Conservation (phyloP, 1,140 invertebrate species). For the Matsumurasca onukii region DNA sequence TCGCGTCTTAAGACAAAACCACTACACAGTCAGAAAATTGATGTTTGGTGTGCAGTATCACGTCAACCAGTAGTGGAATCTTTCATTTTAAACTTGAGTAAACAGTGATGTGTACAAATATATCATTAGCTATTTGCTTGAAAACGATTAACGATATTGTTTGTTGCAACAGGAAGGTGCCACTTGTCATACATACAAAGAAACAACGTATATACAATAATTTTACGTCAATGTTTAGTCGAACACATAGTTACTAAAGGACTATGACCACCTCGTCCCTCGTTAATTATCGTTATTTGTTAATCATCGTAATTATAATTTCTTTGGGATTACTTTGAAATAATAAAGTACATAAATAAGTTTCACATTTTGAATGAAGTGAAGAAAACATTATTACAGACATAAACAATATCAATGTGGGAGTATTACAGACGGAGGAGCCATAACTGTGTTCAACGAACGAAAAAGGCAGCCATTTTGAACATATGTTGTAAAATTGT, state of each 20-base stretch:
- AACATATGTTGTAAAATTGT: too few species aligned
- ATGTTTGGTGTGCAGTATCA: slow-evolving; percentile 1
- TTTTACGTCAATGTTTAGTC: slow-evolving; percentile 1
- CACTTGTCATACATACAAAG: slow-evolving; percentile 4
- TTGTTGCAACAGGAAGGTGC: not conserved
- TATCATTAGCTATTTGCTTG: not conserved
- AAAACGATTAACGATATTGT: not conserved
- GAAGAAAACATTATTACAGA: too few species aligned
- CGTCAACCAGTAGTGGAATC: not conserved
- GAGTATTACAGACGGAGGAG: too few species aligned
- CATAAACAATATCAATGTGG: too few species aligned
- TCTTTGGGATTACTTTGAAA: too few species aligned
- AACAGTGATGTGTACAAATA: slow-evolving; percentile 11
- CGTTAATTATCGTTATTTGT: too few species aligned
- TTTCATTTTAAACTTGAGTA: not conserved
- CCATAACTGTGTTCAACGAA: too few species aligned
- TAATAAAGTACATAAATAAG: too few species aligned
- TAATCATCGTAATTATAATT: too few species aligned
- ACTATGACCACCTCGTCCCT: not conserved
- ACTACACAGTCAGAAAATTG: slow-evolving; percentile 11
- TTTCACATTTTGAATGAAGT: too few species aligned
- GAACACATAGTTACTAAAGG: slow-evolving; percentile 1
- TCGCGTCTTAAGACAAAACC: not conserved
- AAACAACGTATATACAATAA: slow-evolving; percentile 2
- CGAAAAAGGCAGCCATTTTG: too few species aligned